phyloP scores from a whole-genome alignment of 1,140 invertebrate genomes.

The Ostrea edulis region DNA sequence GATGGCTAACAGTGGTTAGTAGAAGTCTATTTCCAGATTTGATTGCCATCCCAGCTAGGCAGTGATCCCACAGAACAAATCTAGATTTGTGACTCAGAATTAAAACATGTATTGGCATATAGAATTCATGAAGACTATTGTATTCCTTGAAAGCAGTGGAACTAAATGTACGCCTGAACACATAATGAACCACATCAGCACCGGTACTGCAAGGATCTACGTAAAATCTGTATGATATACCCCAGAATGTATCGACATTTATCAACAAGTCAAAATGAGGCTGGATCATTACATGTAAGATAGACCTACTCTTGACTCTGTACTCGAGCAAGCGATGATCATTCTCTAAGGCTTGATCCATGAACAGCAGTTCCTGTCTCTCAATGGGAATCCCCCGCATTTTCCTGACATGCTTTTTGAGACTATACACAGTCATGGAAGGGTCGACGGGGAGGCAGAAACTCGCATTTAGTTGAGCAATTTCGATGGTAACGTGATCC shows the following conservation, averaged over 20 bases:
- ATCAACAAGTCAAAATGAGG: slow-evolving; percentile 69
- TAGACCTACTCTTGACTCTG: slow-evolving; percentile 60
- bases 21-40: slow-evolving; percentile 62
- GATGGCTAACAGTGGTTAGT: slow-evolving; percentile 68
- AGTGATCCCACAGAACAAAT: slow-evolving; percentile 66
- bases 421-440: slow-evolving; percentile 64
- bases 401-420: slow-evolving; percentile 66
- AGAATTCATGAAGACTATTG: slow-evolving; percentile 66
- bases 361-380: slow-evolving; percentile 69
- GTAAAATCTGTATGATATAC: slow-evolving; percentile 69
- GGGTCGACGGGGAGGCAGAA: slow-evolving; percentile 65
- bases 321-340: slow-evolving; percentile 68
- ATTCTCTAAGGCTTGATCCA: slow-evolving; percentile 69
- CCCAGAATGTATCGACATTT: slow-evolving; percentile 75
- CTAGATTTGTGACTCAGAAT: slow-evolving; percentile 63
- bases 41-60: slow-evolving; percentile 66
- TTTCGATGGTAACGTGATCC: slow-evolving; percentile 64
- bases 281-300: slow-evolving; percentile 70
- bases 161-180: slow-evolving; percentile 68
- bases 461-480: slow-evolving; percentile 67
- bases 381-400: slow-evolving; percentile 69
- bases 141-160: slow-evolving; percentile 61
- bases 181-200: slow-evolving; percentile 64
- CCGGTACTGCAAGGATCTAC: slow-evolving; percentile 71
- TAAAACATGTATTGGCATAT: slow-evolving; percentile 69